Percentiles rank a stretch among this genome's conserved stretches.
Evolutionary conservation across 2,113 vertebrate genomes (phyloP).

Genomic region (Diglossa brunneiventris): DNA sequence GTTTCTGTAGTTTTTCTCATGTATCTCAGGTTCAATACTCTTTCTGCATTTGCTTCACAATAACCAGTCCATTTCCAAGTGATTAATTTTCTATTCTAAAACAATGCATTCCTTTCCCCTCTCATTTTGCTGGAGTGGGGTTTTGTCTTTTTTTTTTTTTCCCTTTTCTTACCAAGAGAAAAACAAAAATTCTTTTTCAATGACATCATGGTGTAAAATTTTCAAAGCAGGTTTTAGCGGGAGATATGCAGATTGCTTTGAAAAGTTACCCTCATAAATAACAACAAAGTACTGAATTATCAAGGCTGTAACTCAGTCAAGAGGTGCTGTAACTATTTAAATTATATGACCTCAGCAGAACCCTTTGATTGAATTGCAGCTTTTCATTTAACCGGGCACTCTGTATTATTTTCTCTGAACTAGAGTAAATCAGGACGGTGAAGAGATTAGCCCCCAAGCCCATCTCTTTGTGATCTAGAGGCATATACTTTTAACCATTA

Average conservation of each 20-base stretch:
- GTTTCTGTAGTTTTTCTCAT: slow-evolving; percentile 59
- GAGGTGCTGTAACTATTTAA: slow-evolving; percentile 66
- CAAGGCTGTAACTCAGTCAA: slow-evolving; percentile 67
- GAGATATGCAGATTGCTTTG: slow-evolving; percentile 61
- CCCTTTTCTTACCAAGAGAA: slow-evolving; percentile 1
- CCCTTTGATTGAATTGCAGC: slow-evolving; percentile 70
- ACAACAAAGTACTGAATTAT: slow-evolving; percentile 72
- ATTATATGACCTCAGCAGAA: slow-evolving; percentile 70
- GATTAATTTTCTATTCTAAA: slow-evolving; percentile 75
- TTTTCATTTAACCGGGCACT: slow-evolving; percentile 67
- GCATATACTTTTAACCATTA: slow-evolving; percentile 50
- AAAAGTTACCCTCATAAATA: slow-evolving; percentile 72
- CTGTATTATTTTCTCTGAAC: slow-evolving; percentile 57
- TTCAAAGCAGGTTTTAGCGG: slow-evolving; percentile 62
- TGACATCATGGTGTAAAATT: slow-evolving; percentile 65
- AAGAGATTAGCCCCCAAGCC: slow-evolving; percentile 59
- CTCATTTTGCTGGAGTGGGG: slow-evolving; percentile 17
- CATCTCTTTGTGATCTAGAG: slow-evolving; percentile 44
- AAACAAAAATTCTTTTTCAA: slow-evolving; percentile 47
- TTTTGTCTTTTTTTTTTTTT: background rate
- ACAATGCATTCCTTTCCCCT: slow-evolving; percentile 53
- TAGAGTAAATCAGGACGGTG: slow-evolving; percentile 44
- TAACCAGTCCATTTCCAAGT: slow-evolving; percentile 66
- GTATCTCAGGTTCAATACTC: slow-evolving; percentile 59
- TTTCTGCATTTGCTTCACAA: slow-evolving; percentile 62